Base-by-base conservation (phyloP, 53 echinoderm and acorn worm species). In the Zoroaster sp. region DNA sequence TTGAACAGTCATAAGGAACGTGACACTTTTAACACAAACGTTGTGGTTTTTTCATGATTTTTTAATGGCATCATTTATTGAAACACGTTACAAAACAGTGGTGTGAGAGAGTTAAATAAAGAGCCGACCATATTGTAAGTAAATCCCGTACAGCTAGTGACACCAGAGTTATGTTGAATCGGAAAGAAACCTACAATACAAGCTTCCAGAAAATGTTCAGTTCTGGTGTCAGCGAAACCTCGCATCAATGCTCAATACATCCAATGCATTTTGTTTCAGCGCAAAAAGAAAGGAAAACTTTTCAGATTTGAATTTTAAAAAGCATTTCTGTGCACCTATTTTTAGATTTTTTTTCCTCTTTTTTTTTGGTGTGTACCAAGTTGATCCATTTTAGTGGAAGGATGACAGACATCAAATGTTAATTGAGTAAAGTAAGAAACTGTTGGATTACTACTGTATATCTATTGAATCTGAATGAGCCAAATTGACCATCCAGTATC, bases 61-160 rank as follows among this genome's bases (percentile, higher is more conserved):
- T 77, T 52, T 78, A 78, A 78, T 78, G 59, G 78, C 78, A 78
- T 78, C 49, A 54, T 55, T 54, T 35, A 38, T 55, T 78, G 78
- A 78, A 78, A 78, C 78, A 78, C 78, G 55, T 39, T 78, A 78
- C 78, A 78, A 78, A 78, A 78, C 78, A 36, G 78, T 55, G 39
- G 55, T 35, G 78, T 35, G 80, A 81, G 42, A 81, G 18, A 55
- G 63, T 59, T 25, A 81, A 66, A 30, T 40, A 41, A 65, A 42
- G 28, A 81, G 68, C 81, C 42, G 28, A 28, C 79, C 55, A 55
- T 79, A 79, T 63, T 79, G 35, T 25, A 59, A 79, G 37, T 35
- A 20, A 76, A 59, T 59, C 63, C 63, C 28, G 8, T 28, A 59
- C 21, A 59, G 63, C 21, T 28, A 8, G 63, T 59, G 63, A 9